A percentile compares a stretch with the other conserved stretches of the same genome.
Evolutionary conservation across 2,113 vertebrate species (phyloP).

Genomic region (Verasper variegatus): DNA sequence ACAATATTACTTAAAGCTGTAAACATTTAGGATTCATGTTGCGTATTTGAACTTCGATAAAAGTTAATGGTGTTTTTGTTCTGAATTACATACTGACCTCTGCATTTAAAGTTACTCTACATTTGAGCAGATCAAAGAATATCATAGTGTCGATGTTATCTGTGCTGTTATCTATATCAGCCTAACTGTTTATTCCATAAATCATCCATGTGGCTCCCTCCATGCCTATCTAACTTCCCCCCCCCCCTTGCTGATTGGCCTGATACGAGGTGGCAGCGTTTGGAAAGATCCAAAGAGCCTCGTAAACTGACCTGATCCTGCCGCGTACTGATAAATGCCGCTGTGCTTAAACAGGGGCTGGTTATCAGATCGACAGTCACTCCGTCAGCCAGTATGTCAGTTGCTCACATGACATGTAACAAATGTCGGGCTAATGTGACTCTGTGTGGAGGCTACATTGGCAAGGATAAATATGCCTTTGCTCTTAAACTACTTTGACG

Average conservation of each 20-base stretch:
- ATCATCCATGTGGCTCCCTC: slow-evolving; percentile 52
- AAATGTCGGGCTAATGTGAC: background rate
- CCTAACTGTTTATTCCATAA: slow-evolving; percentile 39
- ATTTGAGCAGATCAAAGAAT: slow-evolving; percentile 22
- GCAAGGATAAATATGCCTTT: background rate
- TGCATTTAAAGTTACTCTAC: slow-evolving; percentile 13
- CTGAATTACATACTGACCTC: background rate
- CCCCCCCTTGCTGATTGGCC: slow-evolving; percentile 19
- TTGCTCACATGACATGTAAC: slow-evolving; percentile 24
- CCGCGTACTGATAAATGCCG: slow-evolving; percentile 72
- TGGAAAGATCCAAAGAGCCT: slow-evolving; percentile 44
- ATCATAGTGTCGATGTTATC: slow-evolving; percentile 36
- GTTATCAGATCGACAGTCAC: slow-evolving; percentile 77
- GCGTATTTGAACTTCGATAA: no score
- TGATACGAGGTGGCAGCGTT: slow-evolving; percentile 47
- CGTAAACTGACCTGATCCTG: slow-evolving; percentile 45
- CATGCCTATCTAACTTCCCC: background rate
- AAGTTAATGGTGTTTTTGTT: background rate
- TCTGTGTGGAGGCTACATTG: background rate
- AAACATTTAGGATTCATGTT: background rate
- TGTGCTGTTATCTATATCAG: slow-evolving; percentile 19
- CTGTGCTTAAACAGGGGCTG: slow-evolving; percentile 53
- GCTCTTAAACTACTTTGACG: slow-evolving; percentile 11
- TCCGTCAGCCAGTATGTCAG: slow-evolving; percentile 49
- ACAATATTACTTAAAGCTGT: background rate